Percentiles rank a stretch among this genome's conserved stretches.
These are phyloP conservation scores for Rhopalosiphum padi DNA, from an alignment of 1,140 invertebrate genomes.

Conservation along the genomic window DNA sequence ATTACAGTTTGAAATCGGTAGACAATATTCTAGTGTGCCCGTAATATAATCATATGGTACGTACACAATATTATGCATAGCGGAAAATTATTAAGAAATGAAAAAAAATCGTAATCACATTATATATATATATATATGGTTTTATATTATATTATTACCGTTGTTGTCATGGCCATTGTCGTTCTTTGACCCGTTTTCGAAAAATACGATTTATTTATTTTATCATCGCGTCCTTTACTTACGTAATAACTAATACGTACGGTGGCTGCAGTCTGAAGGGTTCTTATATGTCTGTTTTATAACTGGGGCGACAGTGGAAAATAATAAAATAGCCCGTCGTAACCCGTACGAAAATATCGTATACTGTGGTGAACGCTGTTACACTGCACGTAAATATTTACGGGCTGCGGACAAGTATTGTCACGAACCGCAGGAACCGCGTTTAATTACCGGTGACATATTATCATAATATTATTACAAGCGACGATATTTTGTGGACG, in stretches of 20 bases:
- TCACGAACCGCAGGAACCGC: not conserved
- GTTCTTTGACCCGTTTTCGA: not conserved
- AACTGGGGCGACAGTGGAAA: not conserved
- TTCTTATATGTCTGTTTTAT: conserved; percentile 2
- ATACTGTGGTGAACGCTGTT: not conserved
- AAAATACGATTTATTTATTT: not conserved
- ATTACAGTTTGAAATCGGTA: no score
- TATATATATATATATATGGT: no score
- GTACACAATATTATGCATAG: no score
- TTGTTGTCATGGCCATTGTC: not conserved
- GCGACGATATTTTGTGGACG: no score
- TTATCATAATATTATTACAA: no score
- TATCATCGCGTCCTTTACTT: not conserved
- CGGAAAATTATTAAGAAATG: no score
- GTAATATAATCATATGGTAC: no score
- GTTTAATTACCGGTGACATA: not conserved
- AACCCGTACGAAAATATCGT: not conserved
- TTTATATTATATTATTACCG: no score
- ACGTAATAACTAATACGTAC: not conserved
- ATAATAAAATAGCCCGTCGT: not conserved
- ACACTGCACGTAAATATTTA: not conserved
- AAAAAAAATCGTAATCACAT: no score
- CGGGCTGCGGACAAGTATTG: not conserved
- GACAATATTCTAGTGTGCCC: no score
- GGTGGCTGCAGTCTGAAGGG: not conserved